phyloP scores from a whole-genome alignment of 2,797 vertebrate species.

The Brotula barbata region DNA sequence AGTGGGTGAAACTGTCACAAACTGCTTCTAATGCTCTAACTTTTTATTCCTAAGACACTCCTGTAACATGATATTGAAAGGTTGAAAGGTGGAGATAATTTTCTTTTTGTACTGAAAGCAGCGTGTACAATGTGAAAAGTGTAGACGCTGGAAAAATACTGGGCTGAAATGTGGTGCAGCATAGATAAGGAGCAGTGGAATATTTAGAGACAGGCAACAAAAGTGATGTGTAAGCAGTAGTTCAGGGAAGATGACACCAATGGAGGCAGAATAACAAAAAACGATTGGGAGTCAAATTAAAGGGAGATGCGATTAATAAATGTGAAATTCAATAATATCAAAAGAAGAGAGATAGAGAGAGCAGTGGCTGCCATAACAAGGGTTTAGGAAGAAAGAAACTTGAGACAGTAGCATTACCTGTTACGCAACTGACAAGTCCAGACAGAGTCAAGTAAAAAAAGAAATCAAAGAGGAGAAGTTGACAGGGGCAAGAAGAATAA shows the following conservation, averaged over 20 bases:
- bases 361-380: constrained; percentile 39
- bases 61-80: constrained; percentile 3
- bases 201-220: constrained; percentile 38
- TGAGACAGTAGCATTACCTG: constrained; percentile 78
- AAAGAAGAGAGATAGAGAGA: constrained; percentile 13
- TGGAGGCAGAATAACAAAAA: constrained; percentile 1
- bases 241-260: constrained; percentile 6
- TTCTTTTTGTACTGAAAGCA: constrained; percentile 16
- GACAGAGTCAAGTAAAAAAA: constrained; percentile 72
- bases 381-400: constrained; percentile 50
- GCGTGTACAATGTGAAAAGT: constrained; percentile 1
- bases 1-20: neutral
- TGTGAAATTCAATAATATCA: constrained; percentile 15
- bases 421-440: constrained; percentile 84
- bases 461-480: constrained; percentile 61
- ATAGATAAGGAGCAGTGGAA: constrained; percentile 51
- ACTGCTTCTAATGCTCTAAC: constrained; percentile 18
- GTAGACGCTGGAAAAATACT: constrained; percentile 7
- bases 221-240: constrained; percentile 26
- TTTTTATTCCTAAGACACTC: neutral
- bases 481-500: constrained; percentile 60
- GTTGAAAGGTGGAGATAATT: neutral
- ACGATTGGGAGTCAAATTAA: constrained; percentile 13
- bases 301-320: no score
- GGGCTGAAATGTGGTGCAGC: constrained; percentile 42